These are phyloP conservation scores for Esperia sulphurella DNA, from an alignment of 2,888 invertebrate genomes.

Conservation along the genomic window DNA sequence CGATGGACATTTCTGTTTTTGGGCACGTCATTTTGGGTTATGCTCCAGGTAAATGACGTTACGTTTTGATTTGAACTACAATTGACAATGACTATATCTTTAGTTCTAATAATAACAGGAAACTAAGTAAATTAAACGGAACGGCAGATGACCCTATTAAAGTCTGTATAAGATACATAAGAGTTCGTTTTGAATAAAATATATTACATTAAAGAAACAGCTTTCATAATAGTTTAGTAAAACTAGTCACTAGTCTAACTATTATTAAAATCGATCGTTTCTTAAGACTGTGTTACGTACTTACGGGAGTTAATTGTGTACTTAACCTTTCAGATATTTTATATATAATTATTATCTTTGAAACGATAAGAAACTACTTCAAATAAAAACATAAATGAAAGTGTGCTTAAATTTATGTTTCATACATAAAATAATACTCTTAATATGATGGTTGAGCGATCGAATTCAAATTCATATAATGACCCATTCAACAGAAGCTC, in stretches of 20 bases:
- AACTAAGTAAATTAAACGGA: neutral
- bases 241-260: neutral
- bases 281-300: too few species aligned
- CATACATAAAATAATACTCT: conserved; percentile 11
- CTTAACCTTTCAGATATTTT: neutral
- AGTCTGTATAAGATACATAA: too few species aligned
- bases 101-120: neutral
- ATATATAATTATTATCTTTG: neutral
- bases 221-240: neutral
- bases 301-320: neutral
- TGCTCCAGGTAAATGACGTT: conserved; percentile 62
- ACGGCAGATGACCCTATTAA: too few species aligned
- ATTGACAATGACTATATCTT: conserved; percentile 40
- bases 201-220: too few species aligned
- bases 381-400: conserved; percentile 9
- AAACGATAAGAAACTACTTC: neutral
- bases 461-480: conserved; percentile 47
- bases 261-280: too few species aligned
- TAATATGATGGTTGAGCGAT: conserved; percentile 19
- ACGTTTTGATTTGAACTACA: conserved; percentile 59
- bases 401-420: conserved; percentile 4
- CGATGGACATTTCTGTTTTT: conserved; percentile 47
- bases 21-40: conserved; percentile 58
- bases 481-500: conserved; percentile 38
- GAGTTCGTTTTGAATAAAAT: too few species aligned